A percentile compares a stretch with the other conserved stretches of the same genome.
Evolutionary conservation across 2,797 vertebrate genomes (phyloP).

Genomic region (Hapalemur alaotrensis): DNA sequence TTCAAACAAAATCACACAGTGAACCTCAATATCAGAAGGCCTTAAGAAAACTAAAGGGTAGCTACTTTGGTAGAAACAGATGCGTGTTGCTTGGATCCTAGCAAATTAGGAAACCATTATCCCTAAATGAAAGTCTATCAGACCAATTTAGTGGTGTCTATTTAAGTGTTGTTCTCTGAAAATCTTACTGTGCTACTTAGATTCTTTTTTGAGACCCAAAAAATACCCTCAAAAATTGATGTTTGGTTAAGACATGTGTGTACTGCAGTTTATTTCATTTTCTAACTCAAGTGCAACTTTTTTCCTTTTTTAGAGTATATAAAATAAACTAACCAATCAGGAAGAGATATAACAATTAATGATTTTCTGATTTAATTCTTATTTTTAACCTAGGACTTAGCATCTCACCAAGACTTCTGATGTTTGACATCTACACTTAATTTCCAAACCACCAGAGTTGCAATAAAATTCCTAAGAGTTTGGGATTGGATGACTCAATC

Average conservation of each 20-base stretch:
- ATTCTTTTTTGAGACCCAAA: background rate
- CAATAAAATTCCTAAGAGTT: background rate
- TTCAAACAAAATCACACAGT: background rate
- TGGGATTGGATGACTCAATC: background rate
- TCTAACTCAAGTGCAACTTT: background rate
- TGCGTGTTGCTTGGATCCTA: background rate
- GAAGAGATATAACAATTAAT: background rate
- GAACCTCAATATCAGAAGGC: background rate
- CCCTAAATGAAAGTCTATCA: background rate
- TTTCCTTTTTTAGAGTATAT: background rate
- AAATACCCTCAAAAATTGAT: conserved; percentile 3
- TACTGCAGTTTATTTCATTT: background rate
- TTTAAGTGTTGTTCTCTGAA: background rate
- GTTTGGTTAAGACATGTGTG: background rate
- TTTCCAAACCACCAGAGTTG: conserved; percentile 31
- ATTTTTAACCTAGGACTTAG: background rate
- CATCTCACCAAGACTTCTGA: background rate
- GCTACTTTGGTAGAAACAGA: background rate
- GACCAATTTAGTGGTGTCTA: background rate
- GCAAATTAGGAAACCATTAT: background rate
- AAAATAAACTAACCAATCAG: conserved; percentile 13
- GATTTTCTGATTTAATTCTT: background rate
- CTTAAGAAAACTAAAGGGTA: background rate
- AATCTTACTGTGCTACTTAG: background rate
- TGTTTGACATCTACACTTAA: background rate